Percentiles rank a stretch among this genome's conserved stretches.
phyloP scores from a whole-genome alignment of 2,113 vertebrate species.

The Actenoides lindsayi region DNA sequence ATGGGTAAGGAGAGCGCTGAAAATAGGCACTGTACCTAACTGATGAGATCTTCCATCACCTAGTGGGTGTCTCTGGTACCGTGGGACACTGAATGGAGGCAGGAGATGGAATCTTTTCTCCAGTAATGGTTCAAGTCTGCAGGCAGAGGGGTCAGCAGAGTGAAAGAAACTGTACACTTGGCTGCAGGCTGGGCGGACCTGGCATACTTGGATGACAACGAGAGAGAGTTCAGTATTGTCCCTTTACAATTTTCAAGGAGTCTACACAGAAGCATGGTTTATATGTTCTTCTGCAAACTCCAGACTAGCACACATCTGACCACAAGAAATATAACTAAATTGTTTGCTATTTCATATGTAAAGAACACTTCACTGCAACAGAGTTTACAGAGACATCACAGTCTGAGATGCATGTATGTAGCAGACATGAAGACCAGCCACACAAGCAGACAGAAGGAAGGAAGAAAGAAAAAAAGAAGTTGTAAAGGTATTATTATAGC shows the following conservation, averaged over 20 bases:
- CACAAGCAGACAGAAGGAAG: not conserved
- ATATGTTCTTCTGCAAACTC: not conserved
- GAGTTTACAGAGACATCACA: not conserved
- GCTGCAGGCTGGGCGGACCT: conserved; percentile 80
- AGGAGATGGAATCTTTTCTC: conserved; percentile 81
- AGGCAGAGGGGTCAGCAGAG: conserved; percentile 83
- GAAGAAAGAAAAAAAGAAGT: not conserved
- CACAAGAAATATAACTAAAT: not conserved
- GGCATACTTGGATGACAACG: conserved; percentile 64
- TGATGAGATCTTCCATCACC: conserved; percentile 81
- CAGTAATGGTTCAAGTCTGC: conserved; percentile 79
- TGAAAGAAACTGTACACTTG: conserved; percentile 86
- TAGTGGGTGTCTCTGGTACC: conserved; percentile 81
- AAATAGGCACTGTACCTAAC: conserved; percentile 70
- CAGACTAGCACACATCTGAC: not conserved
- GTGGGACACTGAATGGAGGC: conserved; percentile 79
- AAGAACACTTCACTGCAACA: not conserved
- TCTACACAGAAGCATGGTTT: not conserved
- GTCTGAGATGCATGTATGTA: not conserved
- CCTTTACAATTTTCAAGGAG: not conserved
- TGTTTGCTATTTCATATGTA: not conserved
- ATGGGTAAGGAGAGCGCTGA: not conserved
- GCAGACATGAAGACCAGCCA: not conserved
- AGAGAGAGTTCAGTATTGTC: not conserved
- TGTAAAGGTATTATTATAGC: not conserved